A percentile compares a stretch with the other conserved stretches of the same genome.
Evolutionary conservation across 1,140 invertebrate species (phyloP).

Genomic region (Drosophila lacertosa): DNA sequence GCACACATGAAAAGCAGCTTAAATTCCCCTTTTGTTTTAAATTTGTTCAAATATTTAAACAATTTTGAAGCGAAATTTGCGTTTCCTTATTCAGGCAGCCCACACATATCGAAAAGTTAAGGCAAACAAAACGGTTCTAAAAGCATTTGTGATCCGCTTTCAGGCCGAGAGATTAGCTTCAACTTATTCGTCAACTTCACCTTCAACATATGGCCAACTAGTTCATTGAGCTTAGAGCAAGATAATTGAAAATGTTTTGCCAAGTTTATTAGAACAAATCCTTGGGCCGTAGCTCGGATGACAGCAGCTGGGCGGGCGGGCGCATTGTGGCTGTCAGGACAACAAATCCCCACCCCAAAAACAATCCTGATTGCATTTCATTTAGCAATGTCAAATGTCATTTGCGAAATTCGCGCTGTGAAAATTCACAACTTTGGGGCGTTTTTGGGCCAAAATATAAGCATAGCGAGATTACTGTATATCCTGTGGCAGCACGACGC

Average conservation of each 20-base stretch:
- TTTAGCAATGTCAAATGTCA: conserved; percentile 38
- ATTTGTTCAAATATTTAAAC: too few relatives aligned
- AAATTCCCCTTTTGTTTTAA: too few relatives aligned
- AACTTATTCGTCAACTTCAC: conserved; percentile 6
- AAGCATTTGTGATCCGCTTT: background rate
- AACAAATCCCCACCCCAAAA: conserved; percentile 29
- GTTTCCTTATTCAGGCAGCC: background rate
- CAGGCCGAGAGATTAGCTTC: background rate
- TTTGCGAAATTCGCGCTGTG: conserved; percentile 14
- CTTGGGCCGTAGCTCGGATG: background rate
- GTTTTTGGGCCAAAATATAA: background rate
- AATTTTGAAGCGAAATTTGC: too few relatives aligned
- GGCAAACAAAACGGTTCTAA: background rate
- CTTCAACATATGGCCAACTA: background rate
- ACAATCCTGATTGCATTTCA: conserved; percentile 32
- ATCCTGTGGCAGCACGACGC: background rate
- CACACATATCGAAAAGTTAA: too few relatives aligned
- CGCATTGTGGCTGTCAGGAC: background rate
- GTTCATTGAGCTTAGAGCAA: background rate
- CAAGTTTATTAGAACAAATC: conserved; percentile 16
- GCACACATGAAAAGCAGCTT: too few relatives aligned
- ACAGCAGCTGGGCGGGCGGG: background rate
- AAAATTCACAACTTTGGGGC: background rate
- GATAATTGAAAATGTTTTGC: conserved; percentile 15
- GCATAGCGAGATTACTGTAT: conserved; percentile 8